A percentile compares a stretch with the other conserved stretches of the same genome.
phyloP scores from a whole-genome alignment of 1,140 invertebrate species.

The Dendrolimus kikuchii region DNA sequence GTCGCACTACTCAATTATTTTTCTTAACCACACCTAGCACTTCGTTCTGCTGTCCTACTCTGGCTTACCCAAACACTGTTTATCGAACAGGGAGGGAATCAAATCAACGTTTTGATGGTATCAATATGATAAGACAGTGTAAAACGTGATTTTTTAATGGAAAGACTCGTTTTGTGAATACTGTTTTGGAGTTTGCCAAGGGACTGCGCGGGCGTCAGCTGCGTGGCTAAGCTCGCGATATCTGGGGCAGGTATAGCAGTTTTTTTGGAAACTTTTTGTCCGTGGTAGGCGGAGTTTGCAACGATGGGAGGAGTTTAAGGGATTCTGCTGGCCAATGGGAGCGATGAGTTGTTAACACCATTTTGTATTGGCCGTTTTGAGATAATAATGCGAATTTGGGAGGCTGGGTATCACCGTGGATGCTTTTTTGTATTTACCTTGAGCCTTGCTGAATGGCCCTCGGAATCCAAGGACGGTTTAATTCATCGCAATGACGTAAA shows the following conservation, averaged over 20 bases:
- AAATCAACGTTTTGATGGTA: conserved; percentile 26
- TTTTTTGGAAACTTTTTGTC: conserved; percentile 32
- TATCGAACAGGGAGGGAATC: conserved; percentile 29
- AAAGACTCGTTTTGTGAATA: conserved; percentile 22
- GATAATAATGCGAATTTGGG: conserved; percentile 66
- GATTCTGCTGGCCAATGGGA: conserved; percentile 33
- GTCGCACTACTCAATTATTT: conserved; percentile 30
- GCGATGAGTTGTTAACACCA: conserved; percentile 14
- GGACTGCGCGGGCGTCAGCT: conserved; percentile 21
- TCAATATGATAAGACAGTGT: conserved; percentile 40
- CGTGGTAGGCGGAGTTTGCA: conserved; percentile 25
- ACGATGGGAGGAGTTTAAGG: conserved; percentile 8
- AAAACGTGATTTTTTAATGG: conserved; percentile 43
- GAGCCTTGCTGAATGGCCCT: conserved; percentile 36
- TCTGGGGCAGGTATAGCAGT: conserved; percentile 28
- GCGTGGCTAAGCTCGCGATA: conserved; percentile 24
- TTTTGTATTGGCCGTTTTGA: conserved; percentile 52
- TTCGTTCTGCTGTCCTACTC: conserved; percentile 36
- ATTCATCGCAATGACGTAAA: conserved; percentile 55
- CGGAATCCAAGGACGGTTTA: conserved; percentile 38
- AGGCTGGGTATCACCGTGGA: conserved; percentile 48
- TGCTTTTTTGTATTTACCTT: conserved; percentile 50
- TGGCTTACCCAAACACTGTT: conserved; percentile 11
- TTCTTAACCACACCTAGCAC: conserved; percentile 45
- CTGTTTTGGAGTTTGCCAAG: conserved; percentile 20